Base-by-base conservation (phyloP, 1,140 invertebrate genomes). In the Cyclargus thomasi region DNA sequence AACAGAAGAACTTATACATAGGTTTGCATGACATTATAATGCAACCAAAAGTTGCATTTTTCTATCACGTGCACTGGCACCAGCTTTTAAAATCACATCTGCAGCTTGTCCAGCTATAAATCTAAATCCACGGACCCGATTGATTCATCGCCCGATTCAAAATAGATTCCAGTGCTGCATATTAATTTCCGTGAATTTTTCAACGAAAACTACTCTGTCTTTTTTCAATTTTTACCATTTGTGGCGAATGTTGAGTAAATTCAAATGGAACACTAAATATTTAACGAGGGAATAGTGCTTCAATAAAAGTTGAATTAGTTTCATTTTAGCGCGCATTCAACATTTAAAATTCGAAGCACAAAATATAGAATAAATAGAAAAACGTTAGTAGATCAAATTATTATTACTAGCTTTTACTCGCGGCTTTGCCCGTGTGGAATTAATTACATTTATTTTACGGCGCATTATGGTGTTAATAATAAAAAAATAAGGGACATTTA, bases 91-190 rank as follows among this genome's bases (percentile, higher is more conserved):
- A 59, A 59, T 59, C 55, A 59, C 55, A 59, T 21, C 17, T 18
- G 55, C 10, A 20, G 55, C 55, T 21, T 59, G 18, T 59, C 55
- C 10, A 21, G 17, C 55, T 11, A 59, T 59, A 59, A 59, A 59
- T 21, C 55, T 59, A 59, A 59, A 59, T 59, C 55, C 55, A 59
- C 39, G 14, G 55, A 59, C 55, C 55, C 18, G 55, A 59, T 59
- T 59, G 55, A 59, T 59, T 59, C 55, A 59, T 20, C 17, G 20
- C 55, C 55, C 5, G 55, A 59, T 59, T 20, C 18, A 20, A 59
- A 29, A 59, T 20, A 20, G 17, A 59, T 21, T 59, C 55, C 55
- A 17, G 7, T 20, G 10, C 55, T 21, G 55, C 18, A 20, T 59
- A 59, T 59, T 59, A 59, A 59, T 59, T 59, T 59, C 18, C 17